Evolutionary conservation across 2,888 invertebrate genomes (phyloP).

Genomic region (Clusia tigrina): DNA sequence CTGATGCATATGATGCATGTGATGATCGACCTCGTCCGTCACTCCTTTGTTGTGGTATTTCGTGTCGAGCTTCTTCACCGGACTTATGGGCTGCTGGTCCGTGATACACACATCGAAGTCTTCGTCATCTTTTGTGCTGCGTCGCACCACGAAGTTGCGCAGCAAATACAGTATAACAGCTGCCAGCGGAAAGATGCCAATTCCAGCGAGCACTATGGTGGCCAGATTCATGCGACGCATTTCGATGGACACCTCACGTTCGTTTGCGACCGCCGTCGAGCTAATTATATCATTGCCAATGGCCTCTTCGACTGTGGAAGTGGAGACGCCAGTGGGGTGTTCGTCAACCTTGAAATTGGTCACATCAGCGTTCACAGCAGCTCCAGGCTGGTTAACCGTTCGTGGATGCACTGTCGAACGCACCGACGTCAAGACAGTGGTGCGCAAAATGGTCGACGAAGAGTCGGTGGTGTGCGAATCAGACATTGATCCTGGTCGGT

Average conservation of each 20-base stretch:
- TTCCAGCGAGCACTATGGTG: constrained; percentile 70
- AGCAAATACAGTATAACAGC: constrained; percentile 69
- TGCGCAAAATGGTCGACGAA: constrained; percentile 66
- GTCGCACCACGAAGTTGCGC: constrained; percentile 68
- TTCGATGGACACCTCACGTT: constrained; percentile 69
- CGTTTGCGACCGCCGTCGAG: constrained; percentile 50
- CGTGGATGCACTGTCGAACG: constrained; percentile 58
- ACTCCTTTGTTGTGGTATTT: constrained; percentile 40
- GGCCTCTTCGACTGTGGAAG: constrained; percentile 25
- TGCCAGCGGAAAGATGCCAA: constrained; percentile 70
- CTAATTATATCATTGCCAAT: constrained; percentile 41
- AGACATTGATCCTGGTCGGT: constrained; percentile 43
- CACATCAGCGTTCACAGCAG: constrained; percentile 19
- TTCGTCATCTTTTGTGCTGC: constrained; percentile 63
- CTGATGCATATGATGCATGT: constrained; percentile 29
- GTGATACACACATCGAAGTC: constrained; percentile 72
- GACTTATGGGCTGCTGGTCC: constrained; percentile 66
- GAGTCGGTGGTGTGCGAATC: constrained; percentile 59
- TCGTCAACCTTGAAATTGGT: constrained; percentile 20
- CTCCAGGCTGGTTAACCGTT: constrained; percentile 30
- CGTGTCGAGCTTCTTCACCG: constrained; percentile 60
- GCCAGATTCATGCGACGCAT: constrained; percentile 70
- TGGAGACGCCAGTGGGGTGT: constrained; percentile 4
- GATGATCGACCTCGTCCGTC: constrained; percentile 50
- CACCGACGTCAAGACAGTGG: constrained; percentile 66